Conservation (phyloP, 1,140 invertebrate genomes). For the Drosophila mayri region DNA sequence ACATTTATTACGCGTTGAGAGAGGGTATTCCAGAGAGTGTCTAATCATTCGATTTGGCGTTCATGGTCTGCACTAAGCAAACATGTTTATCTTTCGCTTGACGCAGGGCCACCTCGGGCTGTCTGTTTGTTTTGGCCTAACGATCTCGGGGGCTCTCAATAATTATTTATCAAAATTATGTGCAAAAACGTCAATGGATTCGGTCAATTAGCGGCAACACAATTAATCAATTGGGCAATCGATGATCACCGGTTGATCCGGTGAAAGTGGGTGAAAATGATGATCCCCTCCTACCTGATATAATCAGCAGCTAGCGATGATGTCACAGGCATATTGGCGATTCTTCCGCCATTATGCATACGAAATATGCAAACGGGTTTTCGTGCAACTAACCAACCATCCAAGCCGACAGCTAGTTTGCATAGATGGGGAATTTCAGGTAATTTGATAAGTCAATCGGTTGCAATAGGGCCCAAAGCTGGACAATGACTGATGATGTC, state of each 20-base stretch:
- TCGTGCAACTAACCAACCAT: no score
- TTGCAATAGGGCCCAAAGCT: background rate
- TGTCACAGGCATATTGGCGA: conserved; percentile 8
- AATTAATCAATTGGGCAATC: conserved; percentile 28
- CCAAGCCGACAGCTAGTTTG: background rate
- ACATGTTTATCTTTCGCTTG: conserved; percentile 30
- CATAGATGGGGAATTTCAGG: conserved; percentile 11
- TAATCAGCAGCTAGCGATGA: background rate
- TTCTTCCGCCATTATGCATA: conserved; percentile 9
- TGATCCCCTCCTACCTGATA: background rate
- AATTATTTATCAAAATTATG: conserved; percentile 38
- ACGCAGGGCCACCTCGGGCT: conserved; percentile 3
- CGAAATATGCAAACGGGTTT: conserved; percentile 18
- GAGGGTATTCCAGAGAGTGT: background rate
- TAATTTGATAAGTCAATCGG: conserved; percentile 7
- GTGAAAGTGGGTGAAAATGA: conserved; percentile 32
- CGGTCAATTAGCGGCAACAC: conserved; percentile 29
- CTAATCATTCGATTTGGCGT: background rate
- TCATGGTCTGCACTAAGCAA: conserved; percentile 1
- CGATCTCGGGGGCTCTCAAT: conserved; percentile 4
- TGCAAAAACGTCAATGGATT: conserved; percentile 33
- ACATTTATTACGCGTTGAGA: background rate
- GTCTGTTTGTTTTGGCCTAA: conserved; percentile 35
- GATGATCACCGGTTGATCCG: conserved; percentile 1
- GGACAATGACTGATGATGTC: background rate